Evolutionary conservation across 2,797 vertebrate species (phyloP), one percentile per base, ranked within the genome.

Genomic region (Rhadinocentrus ornatus): DNA sequence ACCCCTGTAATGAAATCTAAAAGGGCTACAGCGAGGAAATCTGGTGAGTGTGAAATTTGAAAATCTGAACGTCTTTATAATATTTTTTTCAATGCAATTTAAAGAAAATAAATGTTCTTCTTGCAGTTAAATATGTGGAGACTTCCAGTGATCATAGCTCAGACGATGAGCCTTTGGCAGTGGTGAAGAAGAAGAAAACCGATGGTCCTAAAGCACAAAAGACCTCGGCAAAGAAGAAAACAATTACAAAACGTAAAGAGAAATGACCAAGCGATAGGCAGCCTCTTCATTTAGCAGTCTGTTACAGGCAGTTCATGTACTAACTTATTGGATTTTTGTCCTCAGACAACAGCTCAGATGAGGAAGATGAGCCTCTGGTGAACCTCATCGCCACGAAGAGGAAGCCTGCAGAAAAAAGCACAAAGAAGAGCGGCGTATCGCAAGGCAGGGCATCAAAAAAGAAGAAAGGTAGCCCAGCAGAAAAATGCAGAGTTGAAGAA

Each of bases 81-180:
- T 32, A 0, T 8, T 37, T 46, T 16, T 24, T 0, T 37, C 2
- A 2, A 8, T 6, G 4, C 2, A 12, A 3, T 6, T 26, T 7
- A 37, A 16, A 24, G n/a, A 44, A 0, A 22, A 56, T 7, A 26
- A 3, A 53, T 4, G 4, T 9, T 1, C 13, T 78, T 4, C 70
- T 53, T 71, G 1, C n/a, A 90, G 88, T 90, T 0, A 84, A 83
- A 66, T 88, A 84, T 56, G 73, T 58, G 34, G 89, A 86, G 29
- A 65, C 59, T 0, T 86, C 89, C 32, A 77, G 75, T 52, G 87
- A 88, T 2, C 61, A 52, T 32, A 75, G 73, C 75, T 90, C 89
- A 11, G 90, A 91, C 1, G 37, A 90, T 27, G 84, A 90, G 55
- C 61, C 62, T 1, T 73, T 73, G 50, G 37, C 44, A 2, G 27